phyloP scores from a whole-genome alignment of 2,888 invertebrate species.

The Xestoiulus laeticollis region DNA sequence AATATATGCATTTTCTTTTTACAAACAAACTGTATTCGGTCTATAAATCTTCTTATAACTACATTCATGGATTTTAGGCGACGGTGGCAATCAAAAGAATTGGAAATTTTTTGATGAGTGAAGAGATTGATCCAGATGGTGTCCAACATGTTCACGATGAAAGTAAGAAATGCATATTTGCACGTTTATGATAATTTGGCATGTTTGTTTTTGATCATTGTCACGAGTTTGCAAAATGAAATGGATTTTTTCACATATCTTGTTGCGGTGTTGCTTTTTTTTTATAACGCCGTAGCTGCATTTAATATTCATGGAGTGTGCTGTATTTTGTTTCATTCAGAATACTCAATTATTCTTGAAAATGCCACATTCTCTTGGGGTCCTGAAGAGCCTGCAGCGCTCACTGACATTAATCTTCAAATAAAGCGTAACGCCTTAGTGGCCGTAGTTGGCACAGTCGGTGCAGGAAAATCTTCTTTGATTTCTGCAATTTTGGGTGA shows the following conservation, averaged over 20 bases:
- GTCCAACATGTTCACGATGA: conserved; percentile 48
- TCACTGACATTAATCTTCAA: conserved; percentile 65
- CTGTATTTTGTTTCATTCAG: conserved; percentile 64
- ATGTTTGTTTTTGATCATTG: not conserved
- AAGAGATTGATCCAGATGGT: conserved; percentile 63
- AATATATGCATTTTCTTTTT: not conserved
- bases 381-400: conserved; percentile 69
- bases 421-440: conserved; percentile 63
- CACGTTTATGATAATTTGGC: not conserved
- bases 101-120: conserved; percentile 64
- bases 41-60: not conserved
- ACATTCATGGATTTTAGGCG: conserved; percentile 58
- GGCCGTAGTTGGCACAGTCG: conserved; percentile 67
- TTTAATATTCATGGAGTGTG: not conserved
- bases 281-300: not conserved
- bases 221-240: not conserved
- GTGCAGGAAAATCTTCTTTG: conserved; percentile 67
- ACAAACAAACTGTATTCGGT: not conserved
- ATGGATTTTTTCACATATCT: not conserved
- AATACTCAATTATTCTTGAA: conserved; percentile 80
- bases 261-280: not conserved
- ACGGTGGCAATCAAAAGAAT: conserved; percentile 66
- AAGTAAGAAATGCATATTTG: conserved; percentile 40
- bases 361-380: conserved; percentile 90
- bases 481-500: conserved; percentile 68